Conservation (phyloP, 2,888 invertebrate genomes). For the Piscicola geometra region DNA sequence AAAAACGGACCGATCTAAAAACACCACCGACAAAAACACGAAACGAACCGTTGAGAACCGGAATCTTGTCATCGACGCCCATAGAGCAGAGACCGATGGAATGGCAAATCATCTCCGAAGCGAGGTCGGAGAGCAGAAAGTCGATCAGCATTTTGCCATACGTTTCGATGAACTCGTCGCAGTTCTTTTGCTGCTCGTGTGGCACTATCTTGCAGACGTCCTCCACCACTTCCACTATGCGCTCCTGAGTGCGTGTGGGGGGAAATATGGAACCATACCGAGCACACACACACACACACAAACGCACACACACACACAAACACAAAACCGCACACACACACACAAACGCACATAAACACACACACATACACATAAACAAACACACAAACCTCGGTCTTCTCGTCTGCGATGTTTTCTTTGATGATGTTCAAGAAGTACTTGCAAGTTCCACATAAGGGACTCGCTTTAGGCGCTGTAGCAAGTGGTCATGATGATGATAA, state of each 20-base stretch:
- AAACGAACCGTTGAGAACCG: background rate
- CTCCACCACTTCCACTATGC: slow-evolving; percentile 12
- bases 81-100: background rate
- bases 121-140: background rate
- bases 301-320: background rate
- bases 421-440: no score
- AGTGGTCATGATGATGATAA: no score
- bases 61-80: background rate
- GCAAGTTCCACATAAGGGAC: no score
- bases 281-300: no score
- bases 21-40: no score
- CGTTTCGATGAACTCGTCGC: slow-evolving; percentile 10
- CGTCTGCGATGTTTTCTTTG: no score
- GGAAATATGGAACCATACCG: no score
- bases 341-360: no score
- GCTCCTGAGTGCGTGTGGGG: background rate
- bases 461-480: no score
- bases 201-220: background rate
- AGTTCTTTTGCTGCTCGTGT: background rate
- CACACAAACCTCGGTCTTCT: no score
- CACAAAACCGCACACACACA: no score
- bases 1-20: background rate
- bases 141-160: slow-evolving; percentile 11
- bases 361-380: no score
- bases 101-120: slow-evolving; percentile 13